Evolutionary conservation across 2,113 vertebrate species (phyloP).

Genomic region (Electrona antarctica): DNA sequence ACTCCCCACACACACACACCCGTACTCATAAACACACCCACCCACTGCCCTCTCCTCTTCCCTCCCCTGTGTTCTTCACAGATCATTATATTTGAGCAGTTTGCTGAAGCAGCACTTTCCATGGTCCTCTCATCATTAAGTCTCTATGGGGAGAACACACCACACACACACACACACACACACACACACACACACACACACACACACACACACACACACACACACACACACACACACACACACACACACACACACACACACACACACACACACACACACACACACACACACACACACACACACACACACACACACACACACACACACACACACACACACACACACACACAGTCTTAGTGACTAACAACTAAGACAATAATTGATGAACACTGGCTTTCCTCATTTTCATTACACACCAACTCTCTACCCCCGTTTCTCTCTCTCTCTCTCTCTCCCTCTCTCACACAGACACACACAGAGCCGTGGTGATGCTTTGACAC

Average conservation of each 20-base stretch:
- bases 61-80: not conserved
- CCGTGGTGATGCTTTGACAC: slow-evolving; percentile 35
- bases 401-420: slow-evolving; percentile 28
- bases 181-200: not conserved
- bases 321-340: too few species aligned
- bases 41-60: not conserved
- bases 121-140: not conserved
- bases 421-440: slow-evolving; percentile 1
- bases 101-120: not conserved
- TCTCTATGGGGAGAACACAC: not conserved
- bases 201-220: not conserved
- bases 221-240: too few species aligned
- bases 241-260: not conserved
- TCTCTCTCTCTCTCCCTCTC: slow-evolving; percentile 6
- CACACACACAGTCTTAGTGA: slow-evolving; percentile 23
- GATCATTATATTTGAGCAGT: not conserved
- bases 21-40: not conserved
- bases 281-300: not conserved
- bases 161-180: too few species aligned
- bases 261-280: not conserved
- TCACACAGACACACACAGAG: slow-evolving; percentile 24
- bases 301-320: not conserved
- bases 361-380: slow-evolving; percentile 51
- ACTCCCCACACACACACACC: slow-evolving; percentile 1
- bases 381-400: slow-evolving; percentile 17